Percentiles rank a stretch among this genome's conserved stretches.
Evolutionary conservation across 2,888 invertebrate species (phyloP).

Genomic region (Dendrolimus pini): DNA sequence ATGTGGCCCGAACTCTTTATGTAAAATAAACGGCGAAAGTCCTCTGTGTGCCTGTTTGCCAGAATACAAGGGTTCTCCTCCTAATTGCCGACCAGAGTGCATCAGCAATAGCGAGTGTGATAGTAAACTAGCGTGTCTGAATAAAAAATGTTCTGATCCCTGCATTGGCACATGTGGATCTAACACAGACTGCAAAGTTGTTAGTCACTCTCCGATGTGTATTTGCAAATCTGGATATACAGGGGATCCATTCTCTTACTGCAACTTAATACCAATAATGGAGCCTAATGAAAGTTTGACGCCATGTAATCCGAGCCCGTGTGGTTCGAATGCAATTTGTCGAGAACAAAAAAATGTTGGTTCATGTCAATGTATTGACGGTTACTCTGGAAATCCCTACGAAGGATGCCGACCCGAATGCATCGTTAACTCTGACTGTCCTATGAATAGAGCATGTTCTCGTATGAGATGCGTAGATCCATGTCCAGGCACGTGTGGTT

Average conservation of each 20-base stretch:
- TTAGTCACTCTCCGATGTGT: conserved; percentile 85
- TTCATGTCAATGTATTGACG: conserved; percentile 80
- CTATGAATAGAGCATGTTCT: conserved; percentile 82
- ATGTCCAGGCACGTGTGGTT: conserved; percentile 87
- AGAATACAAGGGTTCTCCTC: conserved; percentile 81
- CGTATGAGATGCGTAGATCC: conserved; percentile 86
- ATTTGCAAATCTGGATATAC: conserved; percentile 81
- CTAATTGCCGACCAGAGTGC: conserved; percentile 88
- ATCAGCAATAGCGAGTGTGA: conserved; percentile 86
- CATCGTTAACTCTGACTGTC: conserved; percentile 83
- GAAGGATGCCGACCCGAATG: conserved; percentile 87
- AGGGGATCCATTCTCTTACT: conserved; percentile 87
- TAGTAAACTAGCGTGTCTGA: conserved; percentile 82
- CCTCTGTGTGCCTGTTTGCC: conserved; percentile 86
- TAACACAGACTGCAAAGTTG: conserved; percentile 85
- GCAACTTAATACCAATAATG: conserved; percentile 51
- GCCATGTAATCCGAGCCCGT: conserved; percentile 81
- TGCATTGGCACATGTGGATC: conserved; percentile 83
- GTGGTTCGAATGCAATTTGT: conserved; percentile 79
- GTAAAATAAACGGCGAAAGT: conserved; percentile 79
- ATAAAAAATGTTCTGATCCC: conserved; percentile 86
- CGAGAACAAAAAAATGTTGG: conserved; percentile 78
- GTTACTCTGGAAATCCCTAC: conserved; percentile 85
- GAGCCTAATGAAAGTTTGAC: conserved; percentile 59
- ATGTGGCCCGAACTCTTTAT: conserved; percentile 86